Conservation (phyloP, 2,797 vertebrate genomes). For the Halcyon badia region DNA sequence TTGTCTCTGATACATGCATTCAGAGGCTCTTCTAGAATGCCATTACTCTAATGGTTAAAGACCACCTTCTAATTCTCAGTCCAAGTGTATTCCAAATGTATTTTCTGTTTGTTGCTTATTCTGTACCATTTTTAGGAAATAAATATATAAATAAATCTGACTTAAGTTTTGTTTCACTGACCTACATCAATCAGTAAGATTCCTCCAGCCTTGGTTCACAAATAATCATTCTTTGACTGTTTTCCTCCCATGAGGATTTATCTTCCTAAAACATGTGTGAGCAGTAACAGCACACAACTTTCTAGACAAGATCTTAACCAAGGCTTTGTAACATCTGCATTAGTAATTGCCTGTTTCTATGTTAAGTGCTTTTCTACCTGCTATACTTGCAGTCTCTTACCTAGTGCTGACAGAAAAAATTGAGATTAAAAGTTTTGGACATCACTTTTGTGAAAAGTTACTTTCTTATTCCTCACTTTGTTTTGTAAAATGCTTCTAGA, state of each 20-base stretch:
- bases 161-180: not conserved
- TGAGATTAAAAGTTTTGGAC: not conserved
- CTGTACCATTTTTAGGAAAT: not conserved
- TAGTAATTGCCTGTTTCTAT: rapidly evolving
- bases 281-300: not conserved
- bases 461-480: not conserved
- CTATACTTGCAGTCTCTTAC: not conserved
- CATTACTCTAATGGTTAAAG: not conserved
- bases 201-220: not conserved
- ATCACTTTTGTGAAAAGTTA: not conserved
- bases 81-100: not conserved
- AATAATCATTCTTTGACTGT: not conserved
- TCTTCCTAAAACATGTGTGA: not conserved
- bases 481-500: not conserved
- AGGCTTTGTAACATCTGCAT: not conserved
- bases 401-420: not conserved
- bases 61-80: not conserved
- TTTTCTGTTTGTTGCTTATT: not conserved
- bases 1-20: not conserved
- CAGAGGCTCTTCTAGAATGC: not conserved
- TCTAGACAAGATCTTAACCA: not conserved
- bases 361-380: not conserved
- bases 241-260: not conserved
- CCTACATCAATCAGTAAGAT: rapidly evolving
- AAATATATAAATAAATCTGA: no score